phyloP scores from a whole-genome alignment of 1,140 invertebrate species.

The Delia radicum region DNA sequence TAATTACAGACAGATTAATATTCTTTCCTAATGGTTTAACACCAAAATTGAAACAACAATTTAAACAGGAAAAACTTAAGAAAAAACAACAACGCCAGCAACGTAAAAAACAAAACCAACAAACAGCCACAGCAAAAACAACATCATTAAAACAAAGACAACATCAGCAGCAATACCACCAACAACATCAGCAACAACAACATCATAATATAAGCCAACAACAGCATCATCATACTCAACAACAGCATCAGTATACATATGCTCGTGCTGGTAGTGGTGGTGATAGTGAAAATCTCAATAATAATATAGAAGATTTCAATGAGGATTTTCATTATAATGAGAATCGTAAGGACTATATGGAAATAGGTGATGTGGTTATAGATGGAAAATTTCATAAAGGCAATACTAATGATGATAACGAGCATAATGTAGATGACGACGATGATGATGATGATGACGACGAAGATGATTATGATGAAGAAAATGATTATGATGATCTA shows the following conservation, averaged over 20 bases:
- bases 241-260: constrained; percentile 25
- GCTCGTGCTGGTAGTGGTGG: background rate
- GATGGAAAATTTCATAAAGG: background rate
- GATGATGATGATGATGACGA: constrained; percentile 29
- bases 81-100: constrained; percentile 3
- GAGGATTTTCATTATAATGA: constrained; percentile 21
- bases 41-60: constrained; percentile 26
- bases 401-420: background rate
- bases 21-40: constrained; percentile 54
- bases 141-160: constrained; percentile 23
- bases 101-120: constrained; percentile 28
- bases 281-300: constrained; percentile 35
- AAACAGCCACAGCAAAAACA: background rate
- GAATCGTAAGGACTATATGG: constrained; percentile 16
- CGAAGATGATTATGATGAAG: constrained; percentile 39
- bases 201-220: constrained; percentile 19
- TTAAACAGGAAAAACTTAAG: constrained; percentile 30
- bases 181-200: constrained; percentile 31
- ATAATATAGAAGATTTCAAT: constrained; percentile 34
- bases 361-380: constrained; percentile 5
- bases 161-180: constrained; percentile 29
- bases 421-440: background rate
- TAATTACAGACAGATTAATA: constrained; percentile 53
- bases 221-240: constrained; percentile 24
- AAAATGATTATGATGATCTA: constrained; percentile 53